Conservation (phyloP, 2,888 invertebrate genomes). For the Ptychoptera albimana region DNA sequence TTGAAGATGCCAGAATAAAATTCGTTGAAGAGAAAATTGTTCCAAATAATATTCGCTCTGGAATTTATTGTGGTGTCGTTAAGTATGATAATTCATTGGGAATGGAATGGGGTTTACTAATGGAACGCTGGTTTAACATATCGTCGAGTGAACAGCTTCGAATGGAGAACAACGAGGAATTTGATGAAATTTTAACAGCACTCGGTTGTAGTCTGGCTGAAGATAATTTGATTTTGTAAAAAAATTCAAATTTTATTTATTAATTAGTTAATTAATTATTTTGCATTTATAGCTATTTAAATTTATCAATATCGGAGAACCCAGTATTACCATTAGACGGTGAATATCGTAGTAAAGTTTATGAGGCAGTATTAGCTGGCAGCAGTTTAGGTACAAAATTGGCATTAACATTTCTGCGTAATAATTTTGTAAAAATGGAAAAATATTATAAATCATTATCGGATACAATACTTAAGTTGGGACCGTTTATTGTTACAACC, state of each 20-base stretch:
- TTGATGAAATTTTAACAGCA: neutral
- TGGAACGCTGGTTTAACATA: neutral
- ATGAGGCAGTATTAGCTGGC: neutral
- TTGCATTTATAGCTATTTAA: neutral
- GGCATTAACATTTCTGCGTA: neutral
- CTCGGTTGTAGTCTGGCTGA: neutral
- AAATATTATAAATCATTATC: no score
- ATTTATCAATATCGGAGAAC: neutral
- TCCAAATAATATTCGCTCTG: neutral
- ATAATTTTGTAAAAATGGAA: neutral
- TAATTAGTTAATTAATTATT: neutral
- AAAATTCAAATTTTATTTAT: neutral
- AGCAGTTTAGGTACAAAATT: neutral
- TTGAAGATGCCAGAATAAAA: neutral
- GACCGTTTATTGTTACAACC: no score
- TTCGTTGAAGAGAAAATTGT: neutral
- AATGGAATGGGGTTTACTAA: neutral
- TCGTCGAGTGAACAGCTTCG: neutral
- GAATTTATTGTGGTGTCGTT: neutral
- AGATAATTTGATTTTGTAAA: neutral
- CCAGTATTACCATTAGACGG: neutral
- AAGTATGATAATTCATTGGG: neutral
- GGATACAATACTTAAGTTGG: no score
- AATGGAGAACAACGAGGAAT: neutral
- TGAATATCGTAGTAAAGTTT: neutral